Evolutionary conservation across 2,113 vertebrate genomes (phyloP).

Genomic region (Pseudorhombus dupliciocellatus): DNA sequence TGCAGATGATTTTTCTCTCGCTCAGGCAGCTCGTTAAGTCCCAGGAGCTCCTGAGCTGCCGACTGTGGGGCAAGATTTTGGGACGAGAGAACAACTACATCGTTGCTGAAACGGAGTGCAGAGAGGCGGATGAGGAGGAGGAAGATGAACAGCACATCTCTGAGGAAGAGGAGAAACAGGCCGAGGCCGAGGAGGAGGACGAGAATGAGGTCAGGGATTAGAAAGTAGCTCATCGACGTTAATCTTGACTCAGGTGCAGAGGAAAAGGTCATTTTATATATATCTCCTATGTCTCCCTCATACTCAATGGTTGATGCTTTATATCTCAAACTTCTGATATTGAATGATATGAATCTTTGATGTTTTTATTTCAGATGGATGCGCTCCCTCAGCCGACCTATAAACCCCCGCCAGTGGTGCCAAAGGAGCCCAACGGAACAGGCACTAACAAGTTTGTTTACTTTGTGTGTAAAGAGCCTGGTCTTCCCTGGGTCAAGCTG

Average conservation of each 20-base stretch:
- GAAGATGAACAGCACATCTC: conserved; percentile 63
- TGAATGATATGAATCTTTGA: not conserved
- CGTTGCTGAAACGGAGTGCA: conserved; percentile 88
- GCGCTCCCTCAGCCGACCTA: conserved; percentile 83
- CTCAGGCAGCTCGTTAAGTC: conserved; percentile 87
- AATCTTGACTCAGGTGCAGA: not conserved
- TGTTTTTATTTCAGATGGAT: conserved; percentile 62
- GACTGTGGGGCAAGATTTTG: conserved; percentile 96
- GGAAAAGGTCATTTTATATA: not conserved
- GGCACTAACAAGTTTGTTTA: conserved; percentile 91
- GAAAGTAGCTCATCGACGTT: conserved; percentile 16
- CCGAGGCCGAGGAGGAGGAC: conserved; percentile 32
- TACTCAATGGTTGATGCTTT: not conserved
- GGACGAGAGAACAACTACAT: conserved; percentile 89
- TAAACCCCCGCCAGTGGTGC: conserved; percentile 82
- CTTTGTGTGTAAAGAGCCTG: conserved; percentile 92
- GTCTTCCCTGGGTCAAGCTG: conserved; percentile 88
- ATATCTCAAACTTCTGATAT: too few species aligned
- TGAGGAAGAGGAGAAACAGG: conserved; percentile 60
- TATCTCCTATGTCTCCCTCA: not conserved
- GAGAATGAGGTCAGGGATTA: conserved; percentile 53
- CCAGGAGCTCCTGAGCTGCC: conserved; percentile 85
- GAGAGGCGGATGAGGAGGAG: conserved; percentile 86
- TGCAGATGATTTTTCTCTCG: conserved; percentile 87
- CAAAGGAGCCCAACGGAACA: conserved; percentile 84